Evolutionary conservation across 2,113 vertebrate genomes (phyloP), one percentile per base, ranked within the genome.

Genomic region (Anhinga anhinga): DNA sequence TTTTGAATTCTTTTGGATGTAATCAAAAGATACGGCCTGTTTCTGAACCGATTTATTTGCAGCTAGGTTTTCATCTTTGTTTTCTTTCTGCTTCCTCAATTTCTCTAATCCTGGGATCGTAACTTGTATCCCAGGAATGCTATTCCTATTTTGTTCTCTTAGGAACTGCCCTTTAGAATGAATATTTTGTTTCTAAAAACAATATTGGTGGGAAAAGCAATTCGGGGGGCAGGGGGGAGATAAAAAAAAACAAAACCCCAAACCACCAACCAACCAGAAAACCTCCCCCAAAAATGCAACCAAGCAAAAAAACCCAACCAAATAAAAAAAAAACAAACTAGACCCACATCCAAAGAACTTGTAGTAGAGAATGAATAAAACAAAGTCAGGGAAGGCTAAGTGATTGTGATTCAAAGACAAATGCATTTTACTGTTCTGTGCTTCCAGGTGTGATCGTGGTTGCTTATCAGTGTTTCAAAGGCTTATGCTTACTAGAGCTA

Each of bases 381-480:
- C 1, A 2, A 76, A 61, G 36, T 53, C 21, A 38, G 8, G 17
- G 55, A 80, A 72, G 13, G 22, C 40, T 32, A 32, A 42, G 32
- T 44, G 19, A 44, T 66, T 62, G 5, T 38, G 23, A 38, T 62
- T 44, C 63, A 15, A 36, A 70, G 63, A 78, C 49, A 83, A 88
- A 59, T 50, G 13, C 17, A 2, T 72, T 79, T 82, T 76, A 34
- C 22, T 71, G 9, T 53, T 82, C 38, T 80, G 32, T 90, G 22
- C 40, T 83, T 72, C 26, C 26, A 86, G 40, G 13, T 84, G 32
- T 29, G 61, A 61, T 66, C 32, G 78, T 30, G 11, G 2, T 2
- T 79, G 16, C 61, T 85, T 90, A 91, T 87, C 74, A 88, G n/a
- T 93, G n/a, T 93, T 76, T 87, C 61, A 93, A 85, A 93, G 65